Evolutionary conservation across 2,113 vertebrate genomes (phyloP), one percentile per base, ranked within the genome.

Genomic region (Podiceps cristatus): DNA sequence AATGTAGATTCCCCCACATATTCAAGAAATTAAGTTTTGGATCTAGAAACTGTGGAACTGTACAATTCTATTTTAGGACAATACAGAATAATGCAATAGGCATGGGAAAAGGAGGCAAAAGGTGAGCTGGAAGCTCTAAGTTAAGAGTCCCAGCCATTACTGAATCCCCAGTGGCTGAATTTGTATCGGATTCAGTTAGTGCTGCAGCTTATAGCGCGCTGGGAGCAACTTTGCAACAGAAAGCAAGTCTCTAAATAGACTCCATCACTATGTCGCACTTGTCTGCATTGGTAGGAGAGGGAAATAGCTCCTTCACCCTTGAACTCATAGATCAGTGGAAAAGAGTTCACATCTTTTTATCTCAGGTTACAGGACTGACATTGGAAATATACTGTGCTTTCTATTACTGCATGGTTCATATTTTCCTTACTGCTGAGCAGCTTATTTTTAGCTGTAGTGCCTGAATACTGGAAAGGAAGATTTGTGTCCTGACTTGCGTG

Each of bases 381-480:
- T 28, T 90, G 79, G 79, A 92, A 96, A 93, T 84, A 89, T 8
- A 68, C 66, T 15, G 23, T 60, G 77, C 80, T 86, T 72, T 77
- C 76, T 28, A 23, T 42, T 92, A 75, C 56, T 71, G 44, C 4
- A 2, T 58, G 55, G 4, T 33, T 75, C 58, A 40, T 76, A 49
- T 90, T 95, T 85, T 86, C 45, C 75, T 89, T 66, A 47, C 18
- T 59, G 50, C 73, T 71, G 90, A 92, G 91, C 40, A 86, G 75
- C 67, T 94, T 97, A 89, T 84, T 96, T 96, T 95, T 86, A 90
- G 49, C 76, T 63, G 67, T 33, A 83, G 42, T 24, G 63, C 29
- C 25, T 53, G 71, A 94, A 59, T 67, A 79, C 42, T 85, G 83
- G 63, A 88, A 94, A 90, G 86, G 64, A 87, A 92, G 58, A 77